Base-by-base conservation (phyloP, 2,113 vertebrate genomes). In the Triplophysa dalaica region DNA sequence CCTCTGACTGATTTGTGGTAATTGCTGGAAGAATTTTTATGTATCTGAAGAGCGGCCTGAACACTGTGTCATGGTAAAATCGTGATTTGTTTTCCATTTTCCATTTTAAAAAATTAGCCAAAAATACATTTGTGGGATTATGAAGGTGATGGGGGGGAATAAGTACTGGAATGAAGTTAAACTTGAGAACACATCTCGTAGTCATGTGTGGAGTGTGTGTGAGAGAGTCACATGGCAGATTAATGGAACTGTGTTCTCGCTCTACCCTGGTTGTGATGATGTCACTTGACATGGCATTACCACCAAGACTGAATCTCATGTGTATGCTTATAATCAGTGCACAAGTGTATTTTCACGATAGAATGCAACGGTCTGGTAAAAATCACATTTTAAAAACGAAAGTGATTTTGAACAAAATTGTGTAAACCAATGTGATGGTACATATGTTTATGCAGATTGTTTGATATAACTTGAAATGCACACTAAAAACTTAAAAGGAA, bases 221-320 rank as follows among this genome's bases (percentile, higher is more conserved):
- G 43, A 67, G 81, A 45, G 17, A 45, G 43, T 70, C 48, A 81
- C 77, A 80, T 78, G 81, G 79, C 79, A 65, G 63, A 67, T 70
- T 13, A 16, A 56, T 65, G 79, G 58, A 74, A 60, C 83, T 80
- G 61, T 85, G 77, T 85, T 77, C 86, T 81, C 78, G 74, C 81
- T 69, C 81, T 72, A 26, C 22, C 66, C 58, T 66, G 77, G 77
- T 82, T 76, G 56, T 52, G 52, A 22, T 26, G 24, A 43, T 52
- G 62, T 70, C 24, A 70, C 21, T 16, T 24, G 45, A 26, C 14
- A 26, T 69, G 45, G 43, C 45, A 7, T 50, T 17, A 33, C 33
- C 4, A 33, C 3, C 29, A 33, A 33, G 22, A 69, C 67, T 52
- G 67, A 52, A 69, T 26, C 50, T 70, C 26, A n/a, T 17, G 16